Evolutionary conservation across 2,113 vertebrate species (phyloP), one percentile per base, ranked within the genome.

Genomic region (Crypturellus undulatus): DNA sequence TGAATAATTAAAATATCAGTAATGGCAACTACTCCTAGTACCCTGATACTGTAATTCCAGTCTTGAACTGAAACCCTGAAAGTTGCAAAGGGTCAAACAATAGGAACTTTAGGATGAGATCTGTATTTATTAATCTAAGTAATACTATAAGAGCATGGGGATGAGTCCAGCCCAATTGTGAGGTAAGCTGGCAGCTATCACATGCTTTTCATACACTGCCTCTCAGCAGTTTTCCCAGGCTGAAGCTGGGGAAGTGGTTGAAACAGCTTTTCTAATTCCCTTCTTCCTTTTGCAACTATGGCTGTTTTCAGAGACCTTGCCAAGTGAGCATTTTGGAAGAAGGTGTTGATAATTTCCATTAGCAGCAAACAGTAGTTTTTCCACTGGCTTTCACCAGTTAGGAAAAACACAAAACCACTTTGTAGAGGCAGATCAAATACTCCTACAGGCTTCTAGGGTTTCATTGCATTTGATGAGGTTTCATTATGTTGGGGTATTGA

Each of bases 311-410:
- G 42, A 26, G 28, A 81, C 7, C 26, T 70, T 87, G 88, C 62
- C 47, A 72, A 84, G 40, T n/a, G 52, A 68, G 40, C 3, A 34
- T 75, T 28, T 81, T 81, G 79, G 69, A 76, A 90, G 84, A 45
- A 81, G 36, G 89, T 11, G 8, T 76, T 96, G 94, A 92, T 90
- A 49, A 89, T 90, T 96, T 94, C 94, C 87, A 90, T 94, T 91
- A 91, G 71, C 83, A 79, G 62, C 58, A 93, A 85, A 72, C 49
- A 79, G 72, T 3, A 62, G 30, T 76, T 90, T 93, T 93, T 73
- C 70, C 63, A 24, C 83, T 52, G 52, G 16, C 49, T 95, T 96
- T 94, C 86, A 76, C 26, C 62, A 51, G 80, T 20, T 40, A 79
- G 76, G 8, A 22, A 76, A 40, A 89, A 25, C 25, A 94, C 54